Base-by-base conservation (phyloP, 1,140 invertebrate species). In the Lepidurus couesii region DNA sequence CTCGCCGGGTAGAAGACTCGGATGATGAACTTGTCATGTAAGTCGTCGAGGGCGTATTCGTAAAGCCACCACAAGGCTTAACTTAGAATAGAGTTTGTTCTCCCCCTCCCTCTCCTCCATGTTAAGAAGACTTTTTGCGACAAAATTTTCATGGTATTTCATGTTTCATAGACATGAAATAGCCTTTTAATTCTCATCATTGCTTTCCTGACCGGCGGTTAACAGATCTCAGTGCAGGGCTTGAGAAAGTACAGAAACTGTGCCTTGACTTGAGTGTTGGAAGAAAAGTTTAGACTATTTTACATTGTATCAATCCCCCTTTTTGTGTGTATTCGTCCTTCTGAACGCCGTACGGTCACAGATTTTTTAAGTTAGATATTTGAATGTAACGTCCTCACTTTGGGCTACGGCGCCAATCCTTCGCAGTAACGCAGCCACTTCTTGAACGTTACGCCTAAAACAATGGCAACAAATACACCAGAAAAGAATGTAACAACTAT, bases 21-120 rank as follows among this genome's bases (percentile, higher is more conserved):
- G 82, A 82, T 73, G 83, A 82, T 75, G 82, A 85, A 45, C 80
- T 81, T 76, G 82, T 91, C 81, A 88, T 86, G 87, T 93, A 45
- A 95, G 94, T 84, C 95, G 93, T 82, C 88, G 94, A 44, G 95
- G 95, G 7, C 88, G 94, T 47, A 89, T 96, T 53, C 88, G 94
- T 42, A 93, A 92, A 85, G 88, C 95, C 77, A 95, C 93, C 7
- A 89, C 92, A 42, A 89, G 92, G 53, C n/a, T n/a, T n/a, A n/a
- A 65, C n/a, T 65, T 65, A 65, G 53, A 65, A 21, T 65, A 65
- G 16, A 21, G n/a, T 65, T 65, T 65, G 53, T 65, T 21, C 9
- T 65, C 53, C 53, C n/a, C n/a, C n/a, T n/a, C 13, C 21, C 53
- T 65, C 9, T 65, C 53, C 16, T 9, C 21, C 9, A n/a, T n/a